A percentile compares a stretch with the other conserved stretches of the same genome.
phyloP scores from a whole-genome alignment of 23 tunicate genomes.

The Corella eumyota region DNA sequence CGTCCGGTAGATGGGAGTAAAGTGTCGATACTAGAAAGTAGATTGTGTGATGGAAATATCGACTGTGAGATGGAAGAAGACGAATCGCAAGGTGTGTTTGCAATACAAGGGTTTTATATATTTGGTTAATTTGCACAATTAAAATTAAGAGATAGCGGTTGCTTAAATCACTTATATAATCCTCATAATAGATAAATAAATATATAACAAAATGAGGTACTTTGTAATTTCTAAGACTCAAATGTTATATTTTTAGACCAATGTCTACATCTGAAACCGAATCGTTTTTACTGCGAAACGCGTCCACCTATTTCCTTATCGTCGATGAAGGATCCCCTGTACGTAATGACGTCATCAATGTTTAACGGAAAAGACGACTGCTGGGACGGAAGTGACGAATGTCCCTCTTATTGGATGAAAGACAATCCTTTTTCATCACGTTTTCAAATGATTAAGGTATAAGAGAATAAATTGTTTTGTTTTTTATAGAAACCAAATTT shows the following conservation, averaged over 20 bases:
- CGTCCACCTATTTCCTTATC: conserved; percentile 1
- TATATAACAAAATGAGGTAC: no score
- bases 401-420: conserved; percentile 39
- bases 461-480: background rate
- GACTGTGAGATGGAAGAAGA: conserved; percentile 69
- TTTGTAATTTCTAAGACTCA: no score
- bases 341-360: conserved; percentile 18
- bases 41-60: conserved; percentile 46
- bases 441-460: conserved; percentile 46
- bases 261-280: conserved; percentile 8
- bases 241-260: conserved; percentile 18
- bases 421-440: conserved; percentile 55
- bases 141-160: no score
- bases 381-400: conserved; percentile 79
- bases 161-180: no score
- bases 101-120: no score
- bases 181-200: no score
- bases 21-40: conserved; percentile 25
- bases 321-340: conserved; percentile 12
- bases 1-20: conserved; percentile 21
- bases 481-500: background rate
- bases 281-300: conserved; percentile 64
- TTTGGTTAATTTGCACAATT: no score
- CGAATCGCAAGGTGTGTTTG: conserved; percentile 61
- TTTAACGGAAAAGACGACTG: conserved; percentile 48